A percentile compares a stretch with the other conserved stretches of the same genome.
These are phyloP conservation scores for Nymphalis urticae DNA, from an alignment of 2,888 invertebrate genomes.

Conservation along the genomic window DNA sequence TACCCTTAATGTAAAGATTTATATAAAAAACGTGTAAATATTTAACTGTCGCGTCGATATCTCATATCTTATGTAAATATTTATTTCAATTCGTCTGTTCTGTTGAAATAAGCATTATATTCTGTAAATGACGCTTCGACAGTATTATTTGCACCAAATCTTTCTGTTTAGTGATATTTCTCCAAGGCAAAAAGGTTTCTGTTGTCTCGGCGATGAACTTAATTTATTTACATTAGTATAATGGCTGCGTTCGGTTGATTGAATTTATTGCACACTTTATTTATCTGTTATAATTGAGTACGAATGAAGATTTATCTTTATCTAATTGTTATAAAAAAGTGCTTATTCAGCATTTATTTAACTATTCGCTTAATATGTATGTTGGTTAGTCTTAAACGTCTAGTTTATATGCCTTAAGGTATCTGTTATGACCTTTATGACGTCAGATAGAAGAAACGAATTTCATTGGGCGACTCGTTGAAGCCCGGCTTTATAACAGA, in stretches of 20 bases:
- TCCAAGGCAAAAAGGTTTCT: background rate
- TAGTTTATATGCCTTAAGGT: no score
- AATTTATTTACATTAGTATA: background rate
- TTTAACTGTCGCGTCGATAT: background rate
- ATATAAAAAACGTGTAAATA: background rate
- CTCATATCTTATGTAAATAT: background rate
- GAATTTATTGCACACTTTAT: background rate
- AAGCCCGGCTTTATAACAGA: no score
- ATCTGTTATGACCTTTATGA: no score
- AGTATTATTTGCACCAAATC: background rate
- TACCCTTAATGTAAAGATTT: no score
- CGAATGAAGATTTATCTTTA: background rate
- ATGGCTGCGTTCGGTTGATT: background rate
- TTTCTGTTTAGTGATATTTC: background rate
- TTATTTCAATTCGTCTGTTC: no score
- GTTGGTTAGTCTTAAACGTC: background rate
- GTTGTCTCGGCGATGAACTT: conserved; percentile 2
- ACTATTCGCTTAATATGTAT: background rate
- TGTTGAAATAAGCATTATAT: background rate
- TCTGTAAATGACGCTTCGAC: background rate
- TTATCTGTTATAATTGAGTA: background rate
- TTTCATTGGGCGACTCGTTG: no score
- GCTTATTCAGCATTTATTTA: no score
- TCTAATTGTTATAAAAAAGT: background rate
- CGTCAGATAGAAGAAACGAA: no score